Percentiles rank a stretch among this genome's conserved stretches.
These are phyloP conservation scores for Suricata suricatta DNA, from an alignment of 2,113 vertebrate genomes.

Conservation along the genomic window DNA sequence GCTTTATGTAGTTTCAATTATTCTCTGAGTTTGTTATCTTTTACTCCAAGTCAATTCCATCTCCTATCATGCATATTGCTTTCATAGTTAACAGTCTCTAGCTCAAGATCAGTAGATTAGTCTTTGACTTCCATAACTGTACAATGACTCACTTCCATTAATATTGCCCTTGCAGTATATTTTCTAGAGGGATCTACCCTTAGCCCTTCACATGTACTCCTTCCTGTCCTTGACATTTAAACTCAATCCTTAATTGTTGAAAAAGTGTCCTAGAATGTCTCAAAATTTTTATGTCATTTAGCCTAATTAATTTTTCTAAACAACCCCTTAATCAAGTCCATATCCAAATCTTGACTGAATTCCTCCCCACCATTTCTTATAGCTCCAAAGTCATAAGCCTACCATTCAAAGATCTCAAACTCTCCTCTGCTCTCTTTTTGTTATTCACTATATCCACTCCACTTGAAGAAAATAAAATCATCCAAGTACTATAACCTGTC, in stretches of 20 bases:
- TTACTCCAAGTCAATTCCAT: neutral
- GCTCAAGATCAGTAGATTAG: neutral
- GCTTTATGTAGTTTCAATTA: neutral
- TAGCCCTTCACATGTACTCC: neutral
- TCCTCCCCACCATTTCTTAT: neutral
- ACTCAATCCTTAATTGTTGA: neutral
- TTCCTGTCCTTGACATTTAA: neutral
- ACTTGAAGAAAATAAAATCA: neutral
- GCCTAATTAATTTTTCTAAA: slow-evolving; percentile 13
- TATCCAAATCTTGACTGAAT: neutral
- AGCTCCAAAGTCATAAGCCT: neutral
- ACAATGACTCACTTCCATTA: neutral
- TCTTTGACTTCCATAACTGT: neutral
- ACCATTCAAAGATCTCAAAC: neutral
- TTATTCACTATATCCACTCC: neutral
- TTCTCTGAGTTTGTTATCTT: neutral
- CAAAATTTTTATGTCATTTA: neutral
- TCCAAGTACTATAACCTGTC: neutral
- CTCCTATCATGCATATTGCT: neutral
- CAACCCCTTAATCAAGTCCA: neutral
- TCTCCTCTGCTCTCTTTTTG: neutral
- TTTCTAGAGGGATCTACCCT: neutral
- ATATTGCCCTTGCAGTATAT: neutral
- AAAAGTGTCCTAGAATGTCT: neutral
- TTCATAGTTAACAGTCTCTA: neutral